Conservation (phyloP, 2,797 vertebrate genomes). For the Natrix natrix region DNA sequence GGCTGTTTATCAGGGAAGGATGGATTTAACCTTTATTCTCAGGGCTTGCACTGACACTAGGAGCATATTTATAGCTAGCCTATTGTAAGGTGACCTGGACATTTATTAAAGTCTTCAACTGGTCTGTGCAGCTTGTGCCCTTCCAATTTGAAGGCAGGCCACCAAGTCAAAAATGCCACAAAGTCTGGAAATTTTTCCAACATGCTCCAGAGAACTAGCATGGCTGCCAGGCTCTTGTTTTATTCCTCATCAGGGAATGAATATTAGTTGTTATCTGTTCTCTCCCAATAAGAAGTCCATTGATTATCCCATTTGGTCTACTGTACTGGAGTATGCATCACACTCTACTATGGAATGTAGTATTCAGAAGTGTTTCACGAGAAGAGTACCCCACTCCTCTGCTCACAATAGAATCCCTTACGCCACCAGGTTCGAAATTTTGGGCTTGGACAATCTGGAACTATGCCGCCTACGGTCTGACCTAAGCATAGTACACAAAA, state of each 20-base stretch:
- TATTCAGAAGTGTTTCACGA: too few relatives aligned
- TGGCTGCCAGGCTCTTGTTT: neutral
- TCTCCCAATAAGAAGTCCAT: neutral
- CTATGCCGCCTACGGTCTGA: too few relatives aligned
- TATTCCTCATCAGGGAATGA: neutral
- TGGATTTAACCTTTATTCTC: neutral
- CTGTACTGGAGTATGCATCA: neutral
- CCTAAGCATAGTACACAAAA: too few relatives aligned
- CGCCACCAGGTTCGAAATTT: too few relatives aligned
- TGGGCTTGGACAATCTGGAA: too few relatives aligned
- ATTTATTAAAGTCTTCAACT: neutral
- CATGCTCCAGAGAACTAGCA: neutral
- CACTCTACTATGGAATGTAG: neutral
- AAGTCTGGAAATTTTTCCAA: neutral
- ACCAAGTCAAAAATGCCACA: neutral
- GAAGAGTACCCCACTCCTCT: too few relatives aligned
- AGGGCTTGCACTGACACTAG: neutral
- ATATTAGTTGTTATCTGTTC: neutral
- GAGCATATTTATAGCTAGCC: neutral
- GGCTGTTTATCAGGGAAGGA: neutral
- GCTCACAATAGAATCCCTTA: too few relatives aligned
- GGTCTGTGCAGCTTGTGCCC: neutral
- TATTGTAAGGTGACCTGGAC: neutral
- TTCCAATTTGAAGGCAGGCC: neutral
- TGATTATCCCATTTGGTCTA: neutral